phyloP scores from a whole-genome alignment of 2,888 invertebrate species.

The Drosophila nr. perissopoda region DNA sequence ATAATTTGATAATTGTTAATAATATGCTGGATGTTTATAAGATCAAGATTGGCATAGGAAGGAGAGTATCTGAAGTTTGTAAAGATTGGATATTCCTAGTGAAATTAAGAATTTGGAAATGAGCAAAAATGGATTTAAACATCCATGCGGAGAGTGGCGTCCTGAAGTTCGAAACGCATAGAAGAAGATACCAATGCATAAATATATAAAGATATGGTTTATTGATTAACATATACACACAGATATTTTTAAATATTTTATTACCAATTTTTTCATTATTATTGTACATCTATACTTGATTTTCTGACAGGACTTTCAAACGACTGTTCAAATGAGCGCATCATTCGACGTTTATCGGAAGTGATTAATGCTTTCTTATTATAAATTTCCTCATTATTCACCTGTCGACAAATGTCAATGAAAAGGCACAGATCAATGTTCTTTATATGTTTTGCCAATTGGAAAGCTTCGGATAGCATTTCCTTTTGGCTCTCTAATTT shows the following conservation, averaged over 20 bases:
- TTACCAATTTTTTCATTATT: neutral
- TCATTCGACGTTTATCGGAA: constrained; percentile 6
- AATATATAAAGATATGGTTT: too few species aligned
- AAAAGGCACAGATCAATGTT: constrained; percentile 66
- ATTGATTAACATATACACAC: too few species aligned
- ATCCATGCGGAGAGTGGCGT: too few species aligned
- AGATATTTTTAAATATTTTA: neutral
- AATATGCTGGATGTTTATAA: neutral
- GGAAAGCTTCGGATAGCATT: constrained; percentile 64
- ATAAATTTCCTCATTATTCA: constrained; percentile 71
- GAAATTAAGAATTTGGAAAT: neutral
- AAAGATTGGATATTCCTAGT: neutral
- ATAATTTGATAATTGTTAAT: constrained; percentile 47
- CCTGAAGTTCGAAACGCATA: too few species aligned
- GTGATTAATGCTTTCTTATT: constrained; percentile 54
- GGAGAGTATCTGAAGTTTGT: neutral
- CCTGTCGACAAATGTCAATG: constrained; percentile 66
- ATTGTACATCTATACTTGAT: neutral
- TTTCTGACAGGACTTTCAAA: neutral
- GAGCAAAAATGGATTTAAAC: neutral
- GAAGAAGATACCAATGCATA: too few species aligned
- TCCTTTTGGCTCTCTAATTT: constrained; percentile 78
- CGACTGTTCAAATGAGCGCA: neutral
- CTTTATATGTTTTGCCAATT: constrained; percentile 60
- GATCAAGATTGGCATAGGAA: neutral